These are phyloP conservation scores for Amniataba percoides DNA, from an alignment of 2,797 vertebrate species.

Conservation along the genomic window DNA sequence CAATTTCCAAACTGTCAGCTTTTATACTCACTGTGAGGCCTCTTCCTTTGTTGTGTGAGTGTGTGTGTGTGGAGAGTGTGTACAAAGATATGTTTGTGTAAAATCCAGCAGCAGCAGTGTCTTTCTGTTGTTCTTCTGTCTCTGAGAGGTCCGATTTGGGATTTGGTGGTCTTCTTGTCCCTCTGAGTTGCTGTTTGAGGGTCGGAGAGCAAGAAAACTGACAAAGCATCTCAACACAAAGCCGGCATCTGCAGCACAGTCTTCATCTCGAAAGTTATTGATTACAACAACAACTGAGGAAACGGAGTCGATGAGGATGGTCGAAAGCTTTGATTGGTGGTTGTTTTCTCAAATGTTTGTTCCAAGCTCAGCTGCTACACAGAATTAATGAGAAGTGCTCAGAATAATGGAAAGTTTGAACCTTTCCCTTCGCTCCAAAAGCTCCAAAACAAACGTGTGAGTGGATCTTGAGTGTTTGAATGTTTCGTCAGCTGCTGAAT, in stretches of 20 bases:
- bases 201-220: not conserved
- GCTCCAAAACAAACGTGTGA: not conserved
- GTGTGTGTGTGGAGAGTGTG: slow-evolving; percentile 33
- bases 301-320: not conserved
- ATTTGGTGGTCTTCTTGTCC: not conserved
- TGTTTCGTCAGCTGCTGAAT: not conserved
- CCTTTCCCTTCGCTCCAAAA: not conserved
- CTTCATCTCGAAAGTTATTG: not conserved
- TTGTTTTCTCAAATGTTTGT: too few relatives aligned
- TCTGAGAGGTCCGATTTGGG: slow-evolving; percentile 13
- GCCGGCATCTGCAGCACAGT: not conserved
- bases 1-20: slow-evolving; percentile 77
- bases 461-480: too few relatives aligned
- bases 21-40: slow-evolving; percentile 50
- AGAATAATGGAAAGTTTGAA: not conserved
- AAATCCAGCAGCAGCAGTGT: slow-evolving; percentile 22
- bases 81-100: slow-evolving; percentile 17
- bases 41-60: slow-evolving; percentile 47
- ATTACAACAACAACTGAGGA: not conserved
- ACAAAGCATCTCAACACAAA: not conserved
- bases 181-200: not conserved
- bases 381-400: not conserved
- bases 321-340: not conserved
- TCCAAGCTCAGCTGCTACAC: not conserved
- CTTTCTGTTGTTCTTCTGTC: not conserved